Base-by-base conservation (phyloP, 1,140 invertebrate genomes). In the Drosophila rhopaloa region DNA sequence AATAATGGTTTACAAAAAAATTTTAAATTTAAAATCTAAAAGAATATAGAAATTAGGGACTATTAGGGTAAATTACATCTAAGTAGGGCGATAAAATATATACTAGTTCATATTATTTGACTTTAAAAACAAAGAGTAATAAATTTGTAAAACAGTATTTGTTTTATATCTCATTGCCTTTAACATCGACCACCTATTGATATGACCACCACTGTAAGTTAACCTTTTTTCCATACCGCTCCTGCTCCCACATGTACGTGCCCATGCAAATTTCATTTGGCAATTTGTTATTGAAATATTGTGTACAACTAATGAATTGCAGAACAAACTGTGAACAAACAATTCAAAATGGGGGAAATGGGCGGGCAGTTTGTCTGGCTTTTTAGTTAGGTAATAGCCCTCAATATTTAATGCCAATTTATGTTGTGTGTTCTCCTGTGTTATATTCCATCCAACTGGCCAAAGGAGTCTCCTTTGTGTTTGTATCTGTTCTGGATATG, bases 331-430 rank as follows among this genome's bases (percentile, higher is more conserved):
- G 59, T 48, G 35, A 85, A 37, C 60, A 70, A 73, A 70, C 54
- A 50, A 51, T 37, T 43, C 65, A 27, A 37, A 27, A 35, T 10
- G 14, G 8, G 16, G 16, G 3, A 32, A 9, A 9, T 4, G 6
- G 35, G 32, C 9, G 13, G 29, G 13, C 76, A 63, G 76, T 79
- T 76, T 66, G 74, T 78, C 73, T 76, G 40, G 74, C 74, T 76
- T 68, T 76, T 75, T 44, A 65, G 73, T 61, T 78, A 37, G 79
- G 44, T 79, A 83, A 82, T 70, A 77, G 78, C 65, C 71, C 78
- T 88, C 84, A 89, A 89, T 86, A 86, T 86, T 86, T 88, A 88
- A 86, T 86, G 79, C 76, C 82, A 86, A 86, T 86, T 86, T 79
- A 86, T 89, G 75, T 74, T 84, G 78, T 76, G 77, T 85, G 65